Evolutionary conservation across 2,797 vertebrate species (phyloP).

Genomic region (Champsocephalus gunnari): DNA sequence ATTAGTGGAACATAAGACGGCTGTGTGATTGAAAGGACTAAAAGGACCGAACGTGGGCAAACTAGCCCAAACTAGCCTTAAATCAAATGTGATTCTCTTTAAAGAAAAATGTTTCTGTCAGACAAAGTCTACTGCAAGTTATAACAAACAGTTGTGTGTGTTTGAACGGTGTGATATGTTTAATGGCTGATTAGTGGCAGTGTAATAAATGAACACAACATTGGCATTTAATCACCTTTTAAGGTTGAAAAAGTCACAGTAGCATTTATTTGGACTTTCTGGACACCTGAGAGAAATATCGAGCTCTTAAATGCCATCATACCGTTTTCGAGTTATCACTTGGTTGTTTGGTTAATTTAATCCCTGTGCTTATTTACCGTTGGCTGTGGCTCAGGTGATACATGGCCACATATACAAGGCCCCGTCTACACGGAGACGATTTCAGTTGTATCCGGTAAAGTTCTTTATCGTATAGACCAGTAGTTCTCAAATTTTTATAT

Average conservation of each 20-base stretch:
- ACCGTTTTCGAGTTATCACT: no score
- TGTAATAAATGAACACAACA: neutral
- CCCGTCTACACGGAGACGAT: no score
- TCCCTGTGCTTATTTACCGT: no score
- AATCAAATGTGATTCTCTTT: conserved; percentile 12
- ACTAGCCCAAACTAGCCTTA: neutral
- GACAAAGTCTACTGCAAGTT: neutral
- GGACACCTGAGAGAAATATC: neutral
- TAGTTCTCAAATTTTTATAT: no score
- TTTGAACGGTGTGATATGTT: neutral
- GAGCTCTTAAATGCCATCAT: no score
- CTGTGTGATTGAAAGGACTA: conserved; percentile 14
- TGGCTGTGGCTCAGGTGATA: no score
- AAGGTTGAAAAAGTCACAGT: neutral
- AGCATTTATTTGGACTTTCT: neutral
- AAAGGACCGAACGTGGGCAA: conserved; percentile 6
- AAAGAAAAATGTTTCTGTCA: conserved; percentile 14
- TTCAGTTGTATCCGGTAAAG: no score
- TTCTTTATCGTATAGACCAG: no score
- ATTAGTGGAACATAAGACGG: conserved; percentile 14
- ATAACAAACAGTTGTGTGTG: neutral
- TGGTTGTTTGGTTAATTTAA: no score
- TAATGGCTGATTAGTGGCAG: neutral
- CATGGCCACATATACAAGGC: no score
- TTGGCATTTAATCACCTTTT: neutral